Conservation (phyloP, 2,888 invertebrate species). For the Oxyscelio sp. region DNA sequence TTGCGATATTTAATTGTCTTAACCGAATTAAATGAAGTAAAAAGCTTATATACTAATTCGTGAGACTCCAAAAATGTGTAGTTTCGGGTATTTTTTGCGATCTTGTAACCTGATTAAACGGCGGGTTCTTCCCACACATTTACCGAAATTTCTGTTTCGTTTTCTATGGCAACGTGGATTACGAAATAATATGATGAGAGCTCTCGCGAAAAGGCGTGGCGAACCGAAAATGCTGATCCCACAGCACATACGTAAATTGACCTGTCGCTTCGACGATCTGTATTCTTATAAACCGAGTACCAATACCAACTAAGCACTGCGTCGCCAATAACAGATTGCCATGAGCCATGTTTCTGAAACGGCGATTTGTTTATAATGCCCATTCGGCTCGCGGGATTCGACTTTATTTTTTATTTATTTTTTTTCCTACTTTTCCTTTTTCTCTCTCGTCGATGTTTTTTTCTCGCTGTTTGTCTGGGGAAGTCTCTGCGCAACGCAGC, state of each 20-base stretch:
- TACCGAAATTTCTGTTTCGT: background rate
- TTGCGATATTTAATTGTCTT: too few species aligned
- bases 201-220: conserved; percentile 39
- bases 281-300: conserved; percentile 62
- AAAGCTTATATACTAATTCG: too few species aligned
- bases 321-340: conserved; percentile 71
- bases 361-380: conserved; percentile 74
- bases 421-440: conserved; percentile 29
- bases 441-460: conserved; percentile 32
- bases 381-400: conserved; percentile 64
- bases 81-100: conserved; percentile 41
- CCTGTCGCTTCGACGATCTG: conserved; percentile 78
- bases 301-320: conserved; percentile 55
- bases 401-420: conserved; percentile 59
- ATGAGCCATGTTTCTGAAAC: conserved; percentile 65
- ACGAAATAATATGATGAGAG: conserved; percentile 46
- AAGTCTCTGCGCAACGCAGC: conserved; percentile 58
- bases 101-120: conserved; percentile 45
- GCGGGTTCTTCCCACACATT: conserved; percentile 46
- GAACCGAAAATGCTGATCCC: conserved; percentile 67
- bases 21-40: too few species aligned
- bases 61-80: conserved; percentile 40
- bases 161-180: conserved; percentile 28
- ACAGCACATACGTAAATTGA: conserved; percentile 79
- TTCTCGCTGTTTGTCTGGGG: conserved; percentile 46